Base-by-base conservation (phyloP, 1,140 invertebrate genomes). In the Drosophila elegans region DNA sequence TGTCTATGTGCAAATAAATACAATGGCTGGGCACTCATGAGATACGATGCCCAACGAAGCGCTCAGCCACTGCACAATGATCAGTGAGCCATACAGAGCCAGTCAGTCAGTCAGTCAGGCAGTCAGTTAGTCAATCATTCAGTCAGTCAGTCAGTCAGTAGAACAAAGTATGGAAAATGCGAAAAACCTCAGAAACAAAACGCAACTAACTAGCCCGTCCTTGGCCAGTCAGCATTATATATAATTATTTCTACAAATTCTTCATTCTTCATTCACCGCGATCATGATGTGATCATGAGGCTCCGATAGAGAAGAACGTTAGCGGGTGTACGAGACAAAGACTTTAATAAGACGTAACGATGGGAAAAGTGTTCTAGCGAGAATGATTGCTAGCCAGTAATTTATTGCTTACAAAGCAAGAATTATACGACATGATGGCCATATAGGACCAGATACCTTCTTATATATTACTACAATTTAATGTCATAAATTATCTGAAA, bases 181-280 rank as follows among this genome's bases (percentile, higher is more conserved):
- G 66, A 73, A 75, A 76, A 80, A 49, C 66, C 67, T 63, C 67
- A 59, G 74, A 63, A 73, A 60, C 80, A 71, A 80, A 84, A 83
- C 77, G 61, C 73, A 57, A 48, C 81, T 85, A 80, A 80, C 71
- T 71, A 88, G 81, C 78, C 78, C 75, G 82, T 88, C 82, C 82
- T 85, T 85, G 82, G 82, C 62, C 68, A 73, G 67, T 67, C 74
- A 71, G 53, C 78, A 85, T 85, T 85, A 82, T 82, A 78, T 88
- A 85, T 88, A 85, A 85, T 85, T 85, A 85, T 85, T 64, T 85
- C 60, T 68, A 82, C 63, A 71, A 85, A 84, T 84, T 84, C 75
- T 62, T 64, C 49, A 80, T 67, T 79, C 77, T 77, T 75, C 61
- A 29, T 48, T 69, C 36, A 54, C 48, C 25, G 44, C 29, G 39